phyloP scores from a whole-genome alignment of 2,888 invertebrate genomes.

The Toxonevra muliebris region DNA sequence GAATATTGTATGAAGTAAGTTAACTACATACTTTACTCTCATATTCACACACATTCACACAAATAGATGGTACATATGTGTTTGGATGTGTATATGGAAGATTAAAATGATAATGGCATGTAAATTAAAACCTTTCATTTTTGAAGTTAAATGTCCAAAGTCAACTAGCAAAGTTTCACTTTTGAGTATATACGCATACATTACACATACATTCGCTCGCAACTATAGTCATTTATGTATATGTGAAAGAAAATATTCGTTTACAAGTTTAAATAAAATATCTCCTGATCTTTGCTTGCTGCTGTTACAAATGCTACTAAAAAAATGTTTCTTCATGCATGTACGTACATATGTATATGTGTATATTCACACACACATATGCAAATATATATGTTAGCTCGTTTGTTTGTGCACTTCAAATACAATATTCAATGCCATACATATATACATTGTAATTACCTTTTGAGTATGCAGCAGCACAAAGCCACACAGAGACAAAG shows the following conservation, averaged over 20 bases:
- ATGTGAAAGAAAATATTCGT: slow-evolving; percentile 18
- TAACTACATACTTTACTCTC: neutral
- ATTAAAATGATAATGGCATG: slow-evolving; percentile 33
- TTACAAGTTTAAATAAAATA: slow-evolving; percentile 21
- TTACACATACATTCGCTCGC: neutral
- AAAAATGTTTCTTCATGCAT: neutral
- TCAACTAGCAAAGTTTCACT: too few species aligned
- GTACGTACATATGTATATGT: neutral
- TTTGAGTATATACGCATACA: neutral
- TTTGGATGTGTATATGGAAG: slow-evolving; percentile 12
- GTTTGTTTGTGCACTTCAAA: neutral
- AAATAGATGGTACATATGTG: neutral
- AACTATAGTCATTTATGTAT: slow-evolving; percentile 3
- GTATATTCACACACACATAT: neutral
- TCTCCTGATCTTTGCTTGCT: slow-evolving; percentile 27
- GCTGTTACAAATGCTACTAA: slow-evolving; percentile 2
- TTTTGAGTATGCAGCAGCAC: neutral
- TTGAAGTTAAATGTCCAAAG: slow-evolving; percentile 5
- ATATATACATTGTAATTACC: neutral
- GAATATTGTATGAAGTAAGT: neutral
- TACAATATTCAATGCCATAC: neutral
- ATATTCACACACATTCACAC: slow-evolving; percentile 10
- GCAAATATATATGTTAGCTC: neutral
- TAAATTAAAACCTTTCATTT: slow-evolving; percentile 35
- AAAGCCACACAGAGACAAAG: too few species aligned